These are phyloP conservation scores for Orientallactaga sibirica DNA, from an alignment of 2,797 vertebrate species.

Conservation along the genomic window DNA sequence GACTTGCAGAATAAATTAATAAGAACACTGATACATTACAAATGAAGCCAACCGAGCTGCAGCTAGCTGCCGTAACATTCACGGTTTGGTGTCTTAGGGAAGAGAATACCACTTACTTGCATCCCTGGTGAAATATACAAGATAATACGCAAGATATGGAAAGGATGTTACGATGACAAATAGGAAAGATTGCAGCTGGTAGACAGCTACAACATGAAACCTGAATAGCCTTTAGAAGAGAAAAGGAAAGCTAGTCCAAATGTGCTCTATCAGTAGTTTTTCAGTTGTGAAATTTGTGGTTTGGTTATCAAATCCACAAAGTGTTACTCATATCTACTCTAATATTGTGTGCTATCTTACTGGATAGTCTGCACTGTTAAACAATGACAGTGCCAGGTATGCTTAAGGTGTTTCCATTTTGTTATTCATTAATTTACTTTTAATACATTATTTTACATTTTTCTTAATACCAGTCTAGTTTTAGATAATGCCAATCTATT, in stretches of 20 bases:
- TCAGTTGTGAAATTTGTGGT: conserved; percentile 47
- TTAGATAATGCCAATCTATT: conserved; percentile 27
- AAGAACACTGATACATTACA: conserved; percentile 29
- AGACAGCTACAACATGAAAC: conserved; percentile 35
- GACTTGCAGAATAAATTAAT: conserved; percentile 29
- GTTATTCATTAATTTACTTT: conserved; percentile 49
- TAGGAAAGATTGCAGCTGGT: conserved; percentile 14
- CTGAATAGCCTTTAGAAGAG: conserved; percentile 3
- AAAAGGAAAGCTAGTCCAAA: conserved; percentile 23
- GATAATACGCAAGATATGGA: conserved; percentile 1
- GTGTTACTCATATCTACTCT: conserved; percentile 41
- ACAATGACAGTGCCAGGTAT: conserved; percentile 24
- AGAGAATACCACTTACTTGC: neutral
- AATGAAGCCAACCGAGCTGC: conserved; percentile 38
- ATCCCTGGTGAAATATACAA: neutral
- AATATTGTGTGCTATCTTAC: conserved; percentile 54
- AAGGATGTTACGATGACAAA: conserved; percentile 24
- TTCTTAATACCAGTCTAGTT: conserved; percentile 55
- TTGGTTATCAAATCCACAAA: neutral
- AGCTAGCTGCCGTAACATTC: neutral
- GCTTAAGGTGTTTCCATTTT: conserved; percentile 6
- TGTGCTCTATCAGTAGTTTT: conserved; percentile 12
- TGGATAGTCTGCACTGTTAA: conserved; percentile 43
- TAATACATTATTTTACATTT: conserved; percentile 28
- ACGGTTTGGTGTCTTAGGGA: conserved; percentile 2